A percentile compares a stretch with the other conserved stretches of the same genome.
These are phyloP conservation scores for Agrochola circellaris DNA, from an alignment of 2,888 invertebrate species.

Conservation along the genomic window DNA sequence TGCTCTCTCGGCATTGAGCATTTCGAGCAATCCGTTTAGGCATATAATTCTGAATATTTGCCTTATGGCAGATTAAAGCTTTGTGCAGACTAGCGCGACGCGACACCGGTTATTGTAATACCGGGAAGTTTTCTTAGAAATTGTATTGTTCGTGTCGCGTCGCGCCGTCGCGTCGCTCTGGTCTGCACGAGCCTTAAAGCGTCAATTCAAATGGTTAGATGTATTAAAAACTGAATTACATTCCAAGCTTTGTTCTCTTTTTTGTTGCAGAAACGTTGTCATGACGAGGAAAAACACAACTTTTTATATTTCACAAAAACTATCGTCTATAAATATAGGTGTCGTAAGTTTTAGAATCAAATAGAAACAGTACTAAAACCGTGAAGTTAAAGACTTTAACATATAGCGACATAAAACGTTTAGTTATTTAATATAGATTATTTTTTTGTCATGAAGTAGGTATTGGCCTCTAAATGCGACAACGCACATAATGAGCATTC, in stretches of 20 bases:
- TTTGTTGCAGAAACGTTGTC: conserved; percentile 40
- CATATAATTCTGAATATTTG: conserved; percentile 23
- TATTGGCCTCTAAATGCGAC: background rate
- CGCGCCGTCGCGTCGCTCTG: no score
- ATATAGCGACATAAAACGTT: background rate
- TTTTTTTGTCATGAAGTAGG: background rate
- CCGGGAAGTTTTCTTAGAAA: no score
- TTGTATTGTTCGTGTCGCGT: no score
- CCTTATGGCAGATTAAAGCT: conserved; percentile 1
- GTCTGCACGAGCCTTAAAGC: no score
- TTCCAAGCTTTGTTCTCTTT: conserved; percentile 36
- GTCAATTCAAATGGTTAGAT: conserved; percentile 17
- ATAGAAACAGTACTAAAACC: conserved; percentile 6
- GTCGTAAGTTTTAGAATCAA: conserved; percentile 1
- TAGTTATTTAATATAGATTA: background rate
- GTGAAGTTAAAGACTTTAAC: conserved; percentile 6
- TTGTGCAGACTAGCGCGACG: no score
- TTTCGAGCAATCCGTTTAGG: background rate
- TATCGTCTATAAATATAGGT: conserved; percentile 27
- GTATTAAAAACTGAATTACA: conserved; percentile 25
- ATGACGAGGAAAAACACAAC: conserved; percentile 28
- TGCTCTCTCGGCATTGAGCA: background rate
- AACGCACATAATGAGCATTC: background rate
- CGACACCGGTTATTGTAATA: no score
- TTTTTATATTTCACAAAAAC: conserved; percentile 47